These are phyloP conservation scores for Zapus hudsonius DNA, from an alignment of 2,113 vertebrate species.

Conservation along the genomic window DNA sequence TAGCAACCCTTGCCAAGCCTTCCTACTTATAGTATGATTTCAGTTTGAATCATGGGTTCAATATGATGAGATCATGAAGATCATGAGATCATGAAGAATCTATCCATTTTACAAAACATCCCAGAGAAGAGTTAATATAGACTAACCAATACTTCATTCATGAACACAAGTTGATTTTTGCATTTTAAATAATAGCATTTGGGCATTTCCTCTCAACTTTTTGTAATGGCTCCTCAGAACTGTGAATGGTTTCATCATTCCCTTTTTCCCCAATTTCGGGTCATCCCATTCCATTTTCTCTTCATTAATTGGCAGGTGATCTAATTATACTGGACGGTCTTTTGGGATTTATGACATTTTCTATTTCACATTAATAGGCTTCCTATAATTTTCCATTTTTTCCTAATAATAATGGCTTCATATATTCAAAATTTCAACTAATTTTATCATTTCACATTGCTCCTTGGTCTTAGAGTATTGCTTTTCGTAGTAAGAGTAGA, in stretches of 20 bases:
- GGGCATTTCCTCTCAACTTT: neutral
- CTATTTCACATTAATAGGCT: neutral
- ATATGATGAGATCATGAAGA: neutral
- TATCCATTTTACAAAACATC: neutral
- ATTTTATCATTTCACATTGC: neutral
- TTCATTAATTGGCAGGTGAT: neutral
- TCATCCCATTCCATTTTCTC: neutral
- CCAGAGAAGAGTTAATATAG: neutral
- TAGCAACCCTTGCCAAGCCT: neutral
- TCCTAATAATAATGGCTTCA: neutral
- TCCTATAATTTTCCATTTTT: constrained; percentile 16
- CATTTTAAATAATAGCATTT: neutral
- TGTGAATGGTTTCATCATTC: neutral
- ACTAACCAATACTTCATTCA: neutral
- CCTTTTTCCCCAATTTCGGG: neutral
- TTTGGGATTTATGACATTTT: constrained; percentile 27
- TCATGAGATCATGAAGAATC: neutral
- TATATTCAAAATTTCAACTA: neutral
- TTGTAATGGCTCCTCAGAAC: neutral
- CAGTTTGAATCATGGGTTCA: neutral
- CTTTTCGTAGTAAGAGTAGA: neutral
- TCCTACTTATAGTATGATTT: neutral
- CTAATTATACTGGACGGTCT: neutral
- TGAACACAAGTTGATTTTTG: neutral
- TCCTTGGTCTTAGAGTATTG: neutral